phyloP scores from a whole-genome alignment of 2,888 invertebrate species.

The Idaea straminata region DNA sequence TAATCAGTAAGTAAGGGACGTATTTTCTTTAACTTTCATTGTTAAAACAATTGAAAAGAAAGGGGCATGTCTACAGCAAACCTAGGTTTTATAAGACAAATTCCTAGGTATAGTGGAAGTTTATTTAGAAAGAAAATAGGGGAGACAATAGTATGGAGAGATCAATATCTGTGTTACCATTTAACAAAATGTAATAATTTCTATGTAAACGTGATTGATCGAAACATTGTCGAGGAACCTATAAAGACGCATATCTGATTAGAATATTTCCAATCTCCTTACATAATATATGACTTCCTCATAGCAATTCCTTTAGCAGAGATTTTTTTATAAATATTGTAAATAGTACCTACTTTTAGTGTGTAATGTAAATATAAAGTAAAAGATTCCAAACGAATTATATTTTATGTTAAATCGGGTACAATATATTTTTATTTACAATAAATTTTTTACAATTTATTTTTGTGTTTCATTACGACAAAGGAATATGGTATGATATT shows the following conservation, averaged over 20 bases:
- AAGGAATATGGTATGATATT: background rate
- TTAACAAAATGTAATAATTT: too few species aligned
- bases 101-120: too few species aligned
- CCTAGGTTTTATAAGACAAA: too few species aligned
- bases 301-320: background rate
- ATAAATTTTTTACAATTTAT: slow-evolving; percentile 62
- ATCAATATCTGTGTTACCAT: too few species aligned
- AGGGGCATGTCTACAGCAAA: too few species aligned
- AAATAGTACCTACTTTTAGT: slow-evolving; percentile 20
- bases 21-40: too few species aligned
- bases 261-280: background rate
- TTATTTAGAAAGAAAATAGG: too few species aligned
- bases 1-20: too few species aligned
- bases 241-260: slow-evolving; percentile 4
- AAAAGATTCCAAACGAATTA: slow-evolving; percentile 50
- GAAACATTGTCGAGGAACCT: slow-evolving; percentile 7
- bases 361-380: slow-evolving; percentile 37
- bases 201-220: background rate
- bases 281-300: background rate
- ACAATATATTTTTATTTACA: slow-evolving; percentile 67
- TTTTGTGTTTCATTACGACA: slow-evolving; percentile 30
- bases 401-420: slow-evolving; percentile 60
- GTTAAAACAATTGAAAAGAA: too few species aligned
- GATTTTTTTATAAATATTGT: slow-evolving; percentile 5
- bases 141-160: too few species aligned